These are phyloP conservation scores for Aethina tumida DNA, from an alignment of 1,140 invertebrate species.

Conservation along the genomic window DNA sequence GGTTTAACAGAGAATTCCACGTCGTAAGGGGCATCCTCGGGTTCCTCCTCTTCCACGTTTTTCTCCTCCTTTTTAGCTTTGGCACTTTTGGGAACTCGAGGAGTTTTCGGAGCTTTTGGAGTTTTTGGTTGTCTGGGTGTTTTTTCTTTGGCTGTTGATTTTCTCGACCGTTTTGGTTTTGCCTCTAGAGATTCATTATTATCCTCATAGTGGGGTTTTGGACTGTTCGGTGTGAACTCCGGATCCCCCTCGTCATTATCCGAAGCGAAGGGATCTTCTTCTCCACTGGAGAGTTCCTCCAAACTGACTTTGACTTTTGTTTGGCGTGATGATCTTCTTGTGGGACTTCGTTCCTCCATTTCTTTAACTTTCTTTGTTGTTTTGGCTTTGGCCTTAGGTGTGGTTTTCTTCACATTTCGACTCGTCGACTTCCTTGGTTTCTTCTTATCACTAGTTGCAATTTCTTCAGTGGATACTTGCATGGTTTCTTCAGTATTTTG, in stretches of 20 bases:
- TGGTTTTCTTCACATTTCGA: conserved; percentile 3
- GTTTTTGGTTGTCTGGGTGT: conserved; percentile 6
- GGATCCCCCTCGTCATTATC: conserved; percentile 25
- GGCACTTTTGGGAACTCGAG: conserved; percentile 17
- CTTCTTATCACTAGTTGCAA: not conserved
- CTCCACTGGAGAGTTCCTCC: conserved; percentile 20
- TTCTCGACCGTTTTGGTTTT: not conserved
- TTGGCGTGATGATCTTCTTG: conserved; percentile 25
- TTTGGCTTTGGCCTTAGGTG: not conserved
- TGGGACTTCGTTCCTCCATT: conserved; percentile 18
- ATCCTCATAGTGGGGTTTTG: not conserved
- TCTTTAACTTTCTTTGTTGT: not conserved
- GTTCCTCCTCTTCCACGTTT: conserved; percentile 10
- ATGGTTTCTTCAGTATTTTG: not conserved
- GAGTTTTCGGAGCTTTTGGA: conserved; percentile 7
- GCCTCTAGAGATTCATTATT: no score
- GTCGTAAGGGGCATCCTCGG: conserved; percentile 20
- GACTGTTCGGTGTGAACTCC: conserved; percentile 16
- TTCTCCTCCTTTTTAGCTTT: conserved; percentile 13
- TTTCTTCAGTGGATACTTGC: not conserved
- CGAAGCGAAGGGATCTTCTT: conserved; percentile 27
- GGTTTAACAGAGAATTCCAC: conserved; percentile 33
- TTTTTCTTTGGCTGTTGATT: conserved; percentile 3
- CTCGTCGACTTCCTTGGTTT: not conserved
- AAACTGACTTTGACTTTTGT: conserved; percentile 17